A percentile compares a stretch with the other conserved stretches of the same genome.
Evolutionary conservation across 1,140 invertebrate genomes (phyloP).

Genomic region (Palaemon carinicauda): DNA sequence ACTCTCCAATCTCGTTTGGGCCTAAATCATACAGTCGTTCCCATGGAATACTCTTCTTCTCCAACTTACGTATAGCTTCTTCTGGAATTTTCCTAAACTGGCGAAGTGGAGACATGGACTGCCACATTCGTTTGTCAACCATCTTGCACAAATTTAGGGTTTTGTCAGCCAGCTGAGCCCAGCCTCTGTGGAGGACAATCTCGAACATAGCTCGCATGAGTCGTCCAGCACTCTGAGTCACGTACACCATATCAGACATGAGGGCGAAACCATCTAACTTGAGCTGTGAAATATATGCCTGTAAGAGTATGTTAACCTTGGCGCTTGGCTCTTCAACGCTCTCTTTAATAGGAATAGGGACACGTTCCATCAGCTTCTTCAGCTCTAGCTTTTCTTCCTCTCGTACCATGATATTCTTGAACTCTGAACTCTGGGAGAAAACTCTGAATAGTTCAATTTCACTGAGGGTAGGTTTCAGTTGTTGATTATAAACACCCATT

Average conservation of each 20-base stretch:
- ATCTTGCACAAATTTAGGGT: constrained; percentile 96
- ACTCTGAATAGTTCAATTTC: constrained; percentile 99
- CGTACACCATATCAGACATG: constrained; percentile 99
- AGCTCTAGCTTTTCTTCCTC: constrained; percentile 99
- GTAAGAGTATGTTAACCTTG: constrained; percentile 94
- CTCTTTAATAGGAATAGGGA: constrained; percentile 99
- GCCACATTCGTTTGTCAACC: constrained; percentile 99
- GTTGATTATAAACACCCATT: constrained; percentile 95
- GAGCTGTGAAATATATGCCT: constrained; percentile 98
- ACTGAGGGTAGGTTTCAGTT: constrained; percentile 94
- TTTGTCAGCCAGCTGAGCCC: constrained; percentile 98
- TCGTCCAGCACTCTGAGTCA: constrained; percentile 96
- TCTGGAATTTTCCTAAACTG: constrained; percentile 99
- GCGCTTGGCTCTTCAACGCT: constrained; percentile 98
- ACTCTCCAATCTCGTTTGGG: constrained; percentile 96
- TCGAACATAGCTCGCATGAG: constrained; percentile 97
- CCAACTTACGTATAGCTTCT: constrained; percentile 97
- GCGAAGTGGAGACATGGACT: constrained; percentile 97
- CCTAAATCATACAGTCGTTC: constrained; percentile 93
- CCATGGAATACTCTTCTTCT: constrained; percentile 97
- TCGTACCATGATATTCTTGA: constrained; percentile 90
- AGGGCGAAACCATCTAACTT: constrained; percentile 98
- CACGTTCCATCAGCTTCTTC: constrained; percentile 95
- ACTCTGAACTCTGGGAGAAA: constrained; percentile 96
- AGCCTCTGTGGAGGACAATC: constrained; percentile 88